Base-by-base conservation (phyloP, 2,113 vertebrate species). In the Stegastes partitus region DNA sequence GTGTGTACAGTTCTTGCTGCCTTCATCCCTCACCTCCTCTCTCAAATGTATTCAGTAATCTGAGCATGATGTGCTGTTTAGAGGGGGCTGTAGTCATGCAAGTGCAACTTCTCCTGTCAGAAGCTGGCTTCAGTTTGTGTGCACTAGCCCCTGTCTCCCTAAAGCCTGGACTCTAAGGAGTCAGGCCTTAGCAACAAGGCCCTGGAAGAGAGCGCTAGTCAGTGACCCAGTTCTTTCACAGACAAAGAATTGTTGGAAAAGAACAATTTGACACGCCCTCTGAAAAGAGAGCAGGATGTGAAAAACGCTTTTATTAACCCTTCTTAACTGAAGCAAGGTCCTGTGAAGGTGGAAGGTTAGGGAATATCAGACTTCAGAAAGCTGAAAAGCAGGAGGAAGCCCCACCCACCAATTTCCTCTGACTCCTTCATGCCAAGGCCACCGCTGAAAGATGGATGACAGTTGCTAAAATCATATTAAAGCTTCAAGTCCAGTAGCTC, bases 221-320 rank as follows among this genome's bases (percentile, higher is more conserved):
- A 63, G 77, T 91, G 92, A 92, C 92, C 89, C 84, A 93, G 85
- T 89, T 90, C 82, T 89, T 90, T 91, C 88, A 89, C 45, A 25
- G 68, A 68, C 56, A 83, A 88, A 84, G 70, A 90, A 82, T 87
- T 62, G 78, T 90, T 28, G 51, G 70, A 82, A 83, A 84, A 84
- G 75, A 86, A 73, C 86, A 71, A 88, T 89, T 91, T 89, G 82
- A 81, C 75, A 83, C 68, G 5, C 70, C 73, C 64, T 74, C 62
- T 79, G 51, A 84, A 85, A 82, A 39, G 19, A 42, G 42, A 85
- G 77, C 65, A 79, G 51, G 50, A 55, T 80, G 77, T 74, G 66
- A 76, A 82, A 84, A 84, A 81, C 2, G 3, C 61, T 74, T 86
- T 80, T 84, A 86, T 80, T 90, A 90, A 82, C 80, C 76, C 78